These are phyloP conservation scores for Lanistes nyassanus DNA, from an alignment of 1,140 invertebrate species.

Conservation along the genomic window DNA sequence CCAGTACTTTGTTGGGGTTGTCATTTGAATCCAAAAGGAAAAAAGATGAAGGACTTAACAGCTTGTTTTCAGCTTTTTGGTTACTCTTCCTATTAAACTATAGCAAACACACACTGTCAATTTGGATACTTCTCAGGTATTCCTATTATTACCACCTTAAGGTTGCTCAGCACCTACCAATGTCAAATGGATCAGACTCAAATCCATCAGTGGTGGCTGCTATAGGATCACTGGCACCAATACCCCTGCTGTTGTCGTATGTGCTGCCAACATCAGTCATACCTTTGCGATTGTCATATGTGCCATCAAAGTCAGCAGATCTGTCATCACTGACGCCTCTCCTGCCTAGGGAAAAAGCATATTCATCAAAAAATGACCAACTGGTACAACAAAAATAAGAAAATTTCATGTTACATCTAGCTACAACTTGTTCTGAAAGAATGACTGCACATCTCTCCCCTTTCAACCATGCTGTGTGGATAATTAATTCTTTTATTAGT, in stretches of 20 bases:
- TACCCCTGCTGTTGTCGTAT: slow-evolving; percentile 34
- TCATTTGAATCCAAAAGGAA: too few species aligned
- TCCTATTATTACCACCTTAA: not conserved
- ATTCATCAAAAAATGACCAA: not conserved
- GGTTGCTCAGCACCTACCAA: slow-evolving; percentile 38
- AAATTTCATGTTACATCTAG: too few species aligned
- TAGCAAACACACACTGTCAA: too few species aligned
- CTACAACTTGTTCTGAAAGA: too few species aligned
- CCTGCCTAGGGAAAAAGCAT: not conserved
- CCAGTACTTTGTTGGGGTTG: too few species aligned
- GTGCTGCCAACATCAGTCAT: slow-evolving; percentile 15
- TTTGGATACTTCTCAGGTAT: not conserved
- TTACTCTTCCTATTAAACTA: too few species aligned
- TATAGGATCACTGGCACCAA: slow-evolving; percentile 5
- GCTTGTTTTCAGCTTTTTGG: too few species aligned
- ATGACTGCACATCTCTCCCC: too few species aligned
- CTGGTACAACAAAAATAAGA: too few species aligned
- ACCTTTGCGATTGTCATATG: slow-evolving; percentile 38
- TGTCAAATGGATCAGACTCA: slow-evolving; percentile 45
- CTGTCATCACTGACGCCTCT: not conserved
- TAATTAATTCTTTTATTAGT: too few species aligned
- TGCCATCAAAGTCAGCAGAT: not conserved
- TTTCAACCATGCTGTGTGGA: too few species aligned
- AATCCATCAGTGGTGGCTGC: not conserved
- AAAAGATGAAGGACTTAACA: too few species aligned